A percentile compares a stretch with the other conserved stretches of the same genome.
Conservation (phyloP, 2,888 invertebrate species). For the Nephrocerus scutellatus region DNA sequence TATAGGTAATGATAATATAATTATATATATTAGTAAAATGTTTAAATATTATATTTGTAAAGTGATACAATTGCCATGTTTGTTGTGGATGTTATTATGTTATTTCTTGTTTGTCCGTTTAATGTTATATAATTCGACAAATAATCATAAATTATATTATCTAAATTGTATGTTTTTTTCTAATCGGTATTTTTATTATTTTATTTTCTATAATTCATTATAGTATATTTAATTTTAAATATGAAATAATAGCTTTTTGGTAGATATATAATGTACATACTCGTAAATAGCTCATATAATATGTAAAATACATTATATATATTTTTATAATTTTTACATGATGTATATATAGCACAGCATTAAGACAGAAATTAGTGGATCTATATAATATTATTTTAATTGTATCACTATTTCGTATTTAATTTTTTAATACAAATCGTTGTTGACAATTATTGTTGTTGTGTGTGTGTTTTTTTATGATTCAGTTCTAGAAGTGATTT, state of each 20-base stretch:
- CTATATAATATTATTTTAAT: not conserved
- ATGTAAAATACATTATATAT: too few relatives aligned
- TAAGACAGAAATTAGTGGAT: constrained; percentile 11
- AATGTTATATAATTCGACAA: constrained; percentile 8
- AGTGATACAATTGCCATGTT: constrained; percentile 26
- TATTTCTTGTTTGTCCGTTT: constrained; percentile 7
- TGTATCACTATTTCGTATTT: constrained; percentile 4
- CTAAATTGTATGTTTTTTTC: constrained; percentile 5
- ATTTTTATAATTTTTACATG: constrained; percentile 5
- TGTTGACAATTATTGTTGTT: constrained; percentile 9
- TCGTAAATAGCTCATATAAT: constrained; percentile 20
- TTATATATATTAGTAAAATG: constrained; percentile 28
- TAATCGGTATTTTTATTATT: constrained; percentile 3
- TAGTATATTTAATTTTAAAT: constrained; percentile 10
- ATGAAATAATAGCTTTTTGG: constrained; percentile 4
- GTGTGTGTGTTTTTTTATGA: constrained; percentile 17
- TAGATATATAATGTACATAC: constrained; percentile 1
- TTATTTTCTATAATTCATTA: constrained; percentile 12
- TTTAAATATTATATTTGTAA: constrained; percentile 26
- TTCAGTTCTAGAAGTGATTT: constrained; percentile 22
- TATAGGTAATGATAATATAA: constrained; percentile 27
- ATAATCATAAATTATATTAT: too few relatives aligned
- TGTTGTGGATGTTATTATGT: constrained; percentile 11
- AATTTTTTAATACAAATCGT: constrained; percentile 1
- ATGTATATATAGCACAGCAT: constrained; percentile 17